A percentile compares a stretch with the other conserved stretches of the same genome.
Evolutionary conservation across 2,797 vertebrate genomes (phyloP).

Genomic region (Capromys pilorides): DNA sequence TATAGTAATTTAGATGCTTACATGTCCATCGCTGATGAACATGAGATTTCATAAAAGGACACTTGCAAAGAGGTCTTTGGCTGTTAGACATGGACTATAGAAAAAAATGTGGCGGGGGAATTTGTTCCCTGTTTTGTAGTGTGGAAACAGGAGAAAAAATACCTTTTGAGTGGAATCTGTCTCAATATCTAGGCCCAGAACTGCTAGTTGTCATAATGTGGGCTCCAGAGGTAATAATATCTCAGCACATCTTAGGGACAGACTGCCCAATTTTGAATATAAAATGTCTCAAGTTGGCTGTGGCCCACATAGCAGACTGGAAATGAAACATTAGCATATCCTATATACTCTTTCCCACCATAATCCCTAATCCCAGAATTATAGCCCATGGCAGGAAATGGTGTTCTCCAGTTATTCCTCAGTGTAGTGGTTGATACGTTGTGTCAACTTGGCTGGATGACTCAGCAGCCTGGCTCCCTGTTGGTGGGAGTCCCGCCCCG

Average conservation of each 20-base stretch:
- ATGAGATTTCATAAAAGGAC: neutral
- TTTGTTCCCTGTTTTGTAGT: neutral
- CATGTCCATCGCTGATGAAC: neutral
- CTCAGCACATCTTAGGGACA: slow-evolving; percentile 52
- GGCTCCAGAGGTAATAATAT: slow-evolving; percentile 23
- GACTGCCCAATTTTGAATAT: slow-evolving; percentile 35
- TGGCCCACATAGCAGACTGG: slow-evolving; percentile 38
- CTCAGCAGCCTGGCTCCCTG: too few relatives aligned
- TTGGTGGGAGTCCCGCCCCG: too few relatives aligned
- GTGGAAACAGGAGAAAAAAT: neutral
- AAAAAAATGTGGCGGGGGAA: neutral
- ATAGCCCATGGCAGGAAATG: slow-evolving; percentile 14
- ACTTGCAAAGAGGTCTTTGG: neutral
- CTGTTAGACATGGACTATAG: neutral
- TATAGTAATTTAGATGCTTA: neutral
- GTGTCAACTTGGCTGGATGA: too few relatives aligned
- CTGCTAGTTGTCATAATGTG: slow-evolving; percentile 12
- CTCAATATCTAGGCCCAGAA: neutral
- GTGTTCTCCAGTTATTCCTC: neutral
- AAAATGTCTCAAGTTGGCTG: slow-evolving; percentile 24
- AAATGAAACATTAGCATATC: slow-evolving; percentile 25
- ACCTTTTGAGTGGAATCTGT: neutral
- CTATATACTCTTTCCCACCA: neutral
- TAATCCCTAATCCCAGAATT: slow-evolving; percentile 9
- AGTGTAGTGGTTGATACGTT: too few relatives aligned